Evolutionary conservation across 2,888 invertebrate species (phyloP), one percentile per base, ranked within the genome.

Genomic region (Hesperia comma): DNA sequence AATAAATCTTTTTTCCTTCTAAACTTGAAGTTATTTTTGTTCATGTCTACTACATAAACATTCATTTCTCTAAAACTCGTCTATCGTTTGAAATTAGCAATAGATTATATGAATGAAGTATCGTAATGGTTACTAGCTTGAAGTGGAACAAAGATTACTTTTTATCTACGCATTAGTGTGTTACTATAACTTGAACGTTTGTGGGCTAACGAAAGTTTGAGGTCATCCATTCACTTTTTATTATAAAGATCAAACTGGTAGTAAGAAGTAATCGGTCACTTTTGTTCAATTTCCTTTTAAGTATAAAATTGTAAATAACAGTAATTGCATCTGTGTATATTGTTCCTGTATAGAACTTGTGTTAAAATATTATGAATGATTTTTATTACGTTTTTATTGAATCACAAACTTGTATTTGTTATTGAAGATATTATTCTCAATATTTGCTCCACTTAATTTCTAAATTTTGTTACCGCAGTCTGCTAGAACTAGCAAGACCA

Each of bases 191-290:
- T 51, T 51, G 49, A 21, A 40, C 43, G 58, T n/a, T 58, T 43
- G 58, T 63, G 53, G 58, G 64, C 33, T 64, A 64, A 64, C 58
- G 64, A 64, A 64, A 64, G 58, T 64, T 63, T 51, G 53, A 64
- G 64, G 64, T 58, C 58, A 51, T 49, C 58, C 64, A 58, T 64
- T 64, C 64, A 64, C 64, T 64, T 64, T 64, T 58, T 58, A 58
- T 32, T 46, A 64, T 46, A 58, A 32, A 58, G 58, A 41, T 64
- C 58, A 17, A 41, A 58, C 53, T 58, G 58, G 53, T 53, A 26
- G 19, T 14, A 53, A 40, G 40, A 61, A 40, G 53, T 26, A 41
- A 61, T 53, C 46, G 43, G 46, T 60, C 5, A n/a, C 15, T 49
- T 46, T 60, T 46, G 32, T 49, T 41, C 1, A 19, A 19, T 21